These are phyloP conservation scores for Leucophenga montana DNA, from an alignment of 2,888 invertebrate genomes.

Conservation along the genomic window DNA sequence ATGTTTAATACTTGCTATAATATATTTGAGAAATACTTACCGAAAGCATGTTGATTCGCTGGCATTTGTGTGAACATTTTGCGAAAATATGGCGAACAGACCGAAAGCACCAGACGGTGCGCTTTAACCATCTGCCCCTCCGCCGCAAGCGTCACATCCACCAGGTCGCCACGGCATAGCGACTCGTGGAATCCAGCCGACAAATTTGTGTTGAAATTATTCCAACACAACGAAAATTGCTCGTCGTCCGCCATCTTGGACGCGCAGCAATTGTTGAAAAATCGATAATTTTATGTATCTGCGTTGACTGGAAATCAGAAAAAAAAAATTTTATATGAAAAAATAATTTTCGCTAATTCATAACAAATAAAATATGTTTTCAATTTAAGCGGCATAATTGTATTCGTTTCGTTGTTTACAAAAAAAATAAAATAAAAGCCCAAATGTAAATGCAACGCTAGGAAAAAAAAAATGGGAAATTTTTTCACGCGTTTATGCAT, in stretches of 20 bases:
- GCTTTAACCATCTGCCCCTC: constrained; percentile 82
- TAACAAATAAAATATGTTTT: neutral
- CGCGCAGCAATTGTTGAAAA: constrained; percentile 47
- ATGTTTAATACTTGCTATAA: neutral
- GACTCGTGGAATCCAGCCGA: constrained; percentile 82
- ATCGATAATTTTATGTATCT: constrained; percentile 62
- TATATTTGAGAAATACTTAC: constrained; percentile 70
- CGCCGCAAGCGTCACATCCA: constrained; percentile 82
- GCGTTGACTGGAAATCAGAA: constrained; percentile 9
- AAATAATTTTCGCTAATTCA: neutral
- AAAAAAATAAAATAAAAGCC: constrained; percentile 38
- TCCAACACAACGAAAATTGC: constrained; percentile 84
- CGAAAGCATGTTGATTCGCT: constrained; percentile 80
- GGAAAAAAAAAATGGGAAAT: constrained; percentile 57
- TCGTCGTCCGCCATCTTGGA: constrained; percentile 82
- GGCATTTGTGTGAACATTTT: constrained; percentile 82
- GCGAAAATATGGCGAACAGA: constrained; percentile 83
- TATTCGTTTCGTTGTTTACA: constrained; percentile 35
- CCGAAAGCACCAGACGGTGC: constrained; percentile 82
- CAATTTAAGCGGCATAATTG: constrained; percentile 22
- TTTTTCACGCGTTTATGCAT: constrained; percentile 38
- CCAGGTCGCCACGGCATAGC: constrained; percentile 80
- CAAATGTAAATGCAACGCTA: constrained; percentile 33
- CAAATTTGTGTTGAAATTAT: constrained; percentile 83
- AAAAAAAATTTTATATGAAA: constrained; percentile 10